Conservation (phyloP, 2,888 invertebrate species). For the Drymonia ruficornis region DNA sequence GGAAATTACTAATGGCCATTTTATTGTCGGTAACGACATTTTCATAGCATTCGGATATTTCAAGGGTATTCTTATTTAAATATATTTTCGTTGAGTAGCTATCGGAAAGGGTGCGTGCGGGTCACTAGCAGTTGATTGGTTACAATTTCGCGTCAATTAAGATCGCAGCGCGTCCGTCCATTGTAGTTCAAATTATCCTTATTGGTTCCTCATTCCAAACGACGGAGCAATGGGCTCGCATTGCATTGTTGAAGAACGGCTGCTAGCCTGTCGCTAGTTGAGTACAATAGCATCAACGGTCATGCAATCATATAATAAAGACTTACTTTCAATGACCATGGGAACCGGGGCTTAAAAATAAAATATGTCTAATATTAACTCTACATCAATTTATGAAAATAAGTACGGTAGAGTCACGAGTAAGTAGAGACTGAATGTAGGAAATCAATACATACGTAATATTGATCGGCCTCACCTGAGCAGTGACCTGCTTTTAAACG, state of each 20-base stretch:
- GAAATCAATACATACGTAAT: not conserved
- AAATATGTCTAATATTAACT: not conserved
- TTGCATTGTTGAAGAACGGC: not conserved
- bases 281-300: not conserved
- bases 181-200: constrained; percentile 71
- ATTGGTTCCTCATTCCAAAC: constrained; percentile 74
- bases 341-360: not conserved
- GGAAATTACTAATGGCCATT: constrained; percentile 13
- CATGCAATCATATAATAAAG: constrained; percentile 6
- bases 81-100: constrained; percentile 6
- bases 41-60: constrained; percentile 4
- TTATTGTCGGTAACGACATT: constrained; percentile 14
- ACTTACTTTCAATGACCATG: not conserved
- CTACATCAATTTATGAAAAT: no score
- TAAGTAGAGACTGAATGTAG: not conserved
- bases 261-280: not conserved
- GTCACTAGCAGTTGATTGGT: constrained; percentile 70
- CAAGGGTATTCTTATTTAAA: constrained; percentile 36
- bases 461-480: not conserved
- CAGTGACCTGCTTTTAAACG: not conserved
- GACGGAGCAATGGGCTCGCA: constrained; percentile 1
- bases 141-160: constrained; percentile 81
- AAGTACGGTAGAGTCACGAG: not conserved
- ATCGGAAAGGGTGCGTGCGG: constrained; percentile 32
- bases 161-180: constrained; percentile 51